Conservation (phyloP, 2,888 invertebrate species). For the Heliconius sara region DNA sequence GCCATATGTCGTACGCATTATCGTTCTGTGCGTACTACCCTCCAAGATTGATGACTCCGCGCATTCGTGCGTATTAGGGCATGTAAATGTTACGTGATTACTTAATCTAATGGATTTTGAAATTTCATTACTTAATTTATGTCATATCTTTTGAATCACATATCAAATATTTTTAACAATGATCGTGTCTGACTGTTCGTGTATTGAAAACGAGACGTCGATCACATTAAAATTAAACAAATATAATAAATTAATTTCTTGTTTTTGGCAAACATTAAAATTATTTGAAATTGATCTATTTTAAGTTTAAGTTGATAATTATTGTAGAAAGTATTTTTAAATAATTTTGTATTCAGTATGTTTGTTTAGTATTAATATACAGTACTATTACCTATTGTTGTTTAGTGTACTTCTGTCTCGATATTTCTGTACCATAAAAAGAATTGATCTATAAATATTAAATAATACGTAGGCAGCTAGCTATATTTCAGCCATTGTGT, state of each 20-base stretch:
- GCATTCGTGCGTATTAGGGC: slow-evolving; percentile 80
- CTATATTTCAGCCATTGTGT: too few species aligned
- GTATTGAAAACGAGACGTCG: not conserved
- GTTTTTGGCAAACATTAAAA: not conserved
- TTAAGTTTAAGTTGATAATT: not conserved
- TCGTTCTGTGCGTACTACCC: slow-evolving; percentile 63
- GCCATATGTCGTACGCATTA: slow-evolving; percentile 82
- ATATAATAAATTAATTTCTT: not conserved
- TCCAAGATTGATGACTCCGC: slow-evolving; percentile 78
- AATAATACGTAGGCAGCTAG: too few species aligned
- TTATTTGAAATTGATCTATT: not conserved
- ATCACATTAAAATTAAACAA: not conserved
- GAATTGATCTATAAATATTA: too few species aligned
- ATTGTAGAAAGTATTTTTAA: not conserved
- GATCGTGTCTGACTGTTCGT: not conserved
- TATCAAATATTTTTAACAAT: not conserved
- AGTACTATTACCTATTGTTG: too few species aligned
- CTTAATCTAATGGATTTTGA: slow-evolving; percentile 76
- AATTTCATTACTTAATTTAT: slow-evolving; percentile 54
- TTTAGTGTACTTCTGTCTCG: too few species aligned
- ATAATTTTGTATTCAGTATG: too few species aligned
- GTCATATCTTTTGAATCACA: not conserved
- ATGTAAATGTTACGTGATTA: slow-evolving; percentile 82
- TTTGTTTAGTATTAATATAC: too few species aligned
- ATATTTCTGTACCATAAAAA: too few species aligned